A percentile compares a stretch with the other conserved stretches of the same genome.
These are phyloP conservation scores for Athripsodes cinereus DNA, from an alignment of 2,888 invertebrate species.

Conservation along the genomic window DNA sequence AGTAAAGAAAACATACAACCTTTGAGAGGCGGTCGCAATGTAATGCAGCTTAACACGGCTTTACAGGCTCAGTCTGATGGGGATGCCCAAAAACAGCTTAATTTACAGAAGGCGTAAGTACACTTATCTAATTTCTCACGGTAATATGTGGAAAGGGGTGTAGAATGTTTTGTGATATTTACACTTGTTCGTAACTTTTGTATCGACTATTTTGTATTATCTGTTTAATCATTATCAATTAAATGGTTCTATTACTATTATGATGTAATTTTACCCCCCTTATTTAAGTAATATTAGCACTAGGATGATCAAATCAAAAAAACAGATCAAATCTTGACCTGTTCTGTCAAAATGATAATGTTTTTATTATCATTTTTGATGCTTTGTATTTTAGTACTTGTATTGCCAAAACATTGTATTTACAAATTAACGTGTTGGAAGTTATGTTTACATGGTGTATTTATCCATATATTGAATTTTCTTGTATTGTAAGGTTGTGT, in stretches of 20 bases:
- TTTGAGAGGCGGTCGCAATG: conserved; percentile 78
- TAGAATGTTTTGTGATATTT: conserved; percentile 17
- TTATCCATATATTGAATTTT: too few species aligned
- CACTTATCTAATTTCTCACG: not conserved
- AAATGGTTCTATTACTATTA: too few species aligned
- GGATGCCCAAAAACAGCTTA: conserved; percentile 61
- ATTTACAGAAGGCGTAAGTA: conserved; percentile 63
- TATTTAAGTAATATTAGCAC: not conserved
- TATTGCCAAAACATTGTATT: too few species aligned
- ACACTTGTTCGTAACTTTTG: not conserved
- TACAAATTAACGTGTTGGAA: too few species aligned
- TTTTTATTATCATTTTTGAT: too few species aligned
- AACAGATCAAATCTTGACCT: not conserved
- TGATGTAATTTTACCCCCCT: too few species aligned
- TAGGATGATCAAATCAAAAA: not conserved
- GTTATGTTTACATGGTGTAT: too few species aligned
- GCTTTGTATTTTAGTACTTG: not conserved
- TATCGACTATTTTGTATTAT: not conserved
- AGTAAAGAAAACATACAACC: conserved; percentile 96
- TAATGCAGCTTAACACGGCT: conserved; percentile 70
- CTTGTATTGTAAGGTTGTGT: too few species aligned
- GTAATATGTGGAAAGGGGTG: conserved; percentile 20
- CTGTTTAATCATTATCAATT: not conserved
- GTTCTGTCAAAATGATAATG: not conserved
- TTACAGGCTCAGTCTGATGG: conserved; percentile 69